A percentile compares a stretch with the other conserved stretches of the same genome.
phyloP scores from a whole-genome alignment of 2,113 vertebrate genomes.

The Nothoprocta perdicaria region DNA sequence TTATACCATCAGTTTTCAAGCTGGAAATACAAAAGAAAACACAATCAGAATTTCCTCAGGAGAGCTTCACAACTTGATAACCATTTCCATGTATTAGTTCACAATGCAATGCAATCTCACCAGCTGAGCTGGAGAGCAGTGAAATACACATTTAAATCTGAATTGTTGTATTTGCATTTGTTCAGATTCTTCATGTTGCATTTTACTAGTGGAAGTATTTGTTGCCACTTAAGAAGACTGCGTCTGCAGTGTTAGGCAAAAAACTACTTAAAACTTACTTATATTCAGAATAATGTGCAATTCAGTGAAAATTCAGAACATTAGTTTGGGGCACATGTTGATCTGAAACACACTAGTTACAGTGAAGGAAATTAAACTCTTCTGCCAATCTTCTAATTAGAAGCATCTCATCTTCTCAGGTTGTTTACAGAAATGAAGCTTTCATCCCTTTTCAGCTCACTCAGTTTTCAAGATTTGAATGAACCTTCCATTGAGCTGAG shows the following conservation, averaged over 20 bases:
- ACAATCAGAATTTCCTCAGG: no score
- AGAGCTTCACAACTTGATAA: background rate
- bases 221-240: background rate
- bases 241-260: background rate
- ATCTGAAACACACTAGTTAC: accelerated
- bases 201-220: background rate
- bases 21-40: no score
- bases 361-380: background rate
- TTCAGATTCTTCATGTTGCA: background rate
- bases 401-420: background rate
- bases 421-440: background rate
- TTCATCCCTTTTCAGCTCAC: background rate
- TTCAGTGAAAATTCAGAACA: background rate
- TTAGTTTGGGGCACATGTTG: accelerated
- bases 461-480: background rate
- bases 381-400: background rate
- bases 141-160: background rate
- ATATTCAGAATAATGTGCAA: background rate
- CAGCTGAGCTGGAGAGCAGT: background rate
- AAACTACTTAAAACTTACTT: accelerated
- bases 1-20: background rate
- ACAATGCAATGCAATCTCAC: background rate
- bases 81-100: accelerated
- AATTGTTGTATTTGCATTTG: background rate
- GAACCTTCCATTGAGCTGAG: background rate